Evolutionary conservation across 2,113 vertebrate genomes (phyloP).

Genomic region (Paracanthobrama guichenoti): DNA sequence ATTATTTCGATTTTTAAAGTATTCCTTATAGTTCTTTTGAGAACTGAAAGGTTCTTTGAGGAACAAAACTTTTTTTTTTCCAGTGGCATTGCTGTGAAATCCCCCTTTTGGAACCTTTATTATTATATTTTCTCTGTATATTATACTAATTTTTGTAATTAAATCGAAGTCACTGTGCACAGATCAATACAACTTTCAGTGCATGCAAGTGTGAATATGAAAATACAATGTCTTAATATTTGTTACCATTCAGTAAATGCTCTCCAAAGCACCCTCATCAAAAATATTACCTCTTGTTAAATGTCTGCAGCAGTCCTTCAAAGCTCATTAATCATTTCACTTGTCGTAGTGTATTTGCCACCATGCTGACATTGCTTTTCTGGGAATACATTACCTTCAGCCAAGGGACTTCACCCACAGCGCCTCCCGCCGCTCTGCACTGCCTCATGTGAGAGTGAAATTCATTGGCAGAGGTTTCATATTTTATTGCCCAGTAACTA

Average conservation of each 20-base stretch:
- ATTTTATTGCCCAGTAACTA: slow-evolving; percentile 35
- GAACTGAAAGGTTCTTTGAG: too few relatives aligned
- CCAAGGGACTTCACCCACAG: slow-evolving; percentile 45
- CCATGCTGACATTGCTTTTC: slow-evolving; percentile 62
- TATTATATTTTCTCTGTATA: too few relatives aligned
- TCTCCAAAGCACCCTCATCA: slow-evolving; percentile 53
- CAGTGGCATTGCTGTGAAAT: too few relatives aligned
- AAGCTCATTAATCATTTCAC: slow-evolving; percentile 63
- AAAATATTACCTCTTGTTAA: slow-evolving; percentile 65
- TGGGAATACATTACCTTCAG: slow-evolving; percentile 56
- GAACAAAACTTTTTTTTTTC: too few relatives aligned
- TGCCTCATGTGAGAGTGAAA: slow-evolving; percentile 54
- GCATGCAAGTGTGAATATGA: not conserved
- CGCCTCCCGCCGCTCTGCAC: not conserved
- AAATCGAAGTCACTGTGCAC: not conserved
- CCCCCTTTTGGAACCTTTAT: too few relatives aligned
- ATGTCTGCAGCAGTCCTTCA: slow-evolving; percentile 55
- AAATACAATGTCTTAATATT: not conserved
- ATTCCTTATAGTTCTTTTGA: too few relatives aligned
- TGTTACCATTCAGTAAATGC: slow-evolving; percentile 50
- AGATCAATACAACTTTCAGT: not conserved
- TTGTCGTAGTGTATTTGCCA: slow-evolving; percentile 51
- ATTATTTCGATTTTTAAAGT: too few relatives aligned
- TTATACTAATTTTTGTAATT: not conserved
- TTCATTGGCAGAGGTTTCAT: slow-evolving; percentile 58